Conservation (phyloP, 1,140 invertebrate genomes). For the Cotesia typhae region DNA sequence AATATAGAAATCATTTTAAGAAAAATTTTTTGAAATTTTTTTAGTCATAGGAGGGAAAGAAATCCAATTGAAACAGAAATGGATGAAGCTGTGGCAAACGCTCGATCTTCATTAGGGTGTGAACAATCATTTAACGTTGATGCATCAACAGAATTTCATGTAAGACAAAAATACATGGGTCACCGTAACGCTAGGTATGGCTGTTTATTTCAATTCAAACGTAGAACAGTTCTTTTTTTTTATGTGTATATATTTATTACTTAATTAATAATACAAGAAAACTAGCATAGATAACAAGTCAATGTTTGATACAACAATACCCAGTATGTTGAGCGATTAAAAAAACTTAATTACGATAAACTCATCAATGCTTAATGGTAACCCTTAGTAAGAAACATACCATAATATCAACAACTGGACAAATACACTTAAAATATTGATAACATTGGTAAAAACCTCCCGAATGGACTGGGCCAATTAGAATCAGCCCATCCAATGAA, state of each 20-base stretch:
- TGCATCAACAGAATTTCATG: slow-evolving; percentile 59
- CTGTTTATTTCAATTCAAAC: not conserved
- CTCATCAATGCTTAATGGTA: not conserved
- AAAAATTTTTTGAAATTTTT: slow-evolving; percentile 17
- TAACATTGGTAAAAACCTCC: slow-evolving; percentile 54
- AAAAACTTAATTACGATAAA: not conserved
- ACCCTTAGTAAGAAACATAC: slow-evolving; percentile 8
- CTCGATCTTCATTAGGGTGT: slow-evolving; percentile 43
- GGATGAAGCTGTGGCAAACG: slow-evolving; percentile 55
- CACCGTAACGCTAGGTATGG: slow-evolving; percentile 82
- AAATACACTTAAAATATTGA: slow-evolving; percentile 23
- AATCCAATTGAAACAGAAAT: slow-evolving; percentile 57
- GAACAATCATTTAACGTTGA: slow-evolving; percentile 48
- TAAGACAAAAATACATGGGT: slow-evolving; percentile 80
- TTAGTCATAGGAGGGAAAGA: slow-evolving; percentile 46
- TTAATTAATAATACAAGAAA: not conserved
- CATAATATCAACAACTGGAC: slow-evolving; percentile 9
- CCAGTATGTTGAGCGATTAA: not conserved
- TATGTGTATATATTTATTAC: not conserved
- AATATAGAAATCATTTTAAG: slow-evolving; percentile 6
- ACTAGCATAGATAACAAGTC: not conserved
- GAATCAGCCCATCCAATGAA: slow-evolving; percentile 57
- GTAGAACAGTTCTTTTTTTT: not conserved
- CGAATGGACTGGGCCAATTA: slow-evolving; percentile 61
- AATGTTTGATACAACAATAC: not conserved